phyloP scores from a whole-genome alignment of 92 coral and sea anemone genomes.

The Palythoa heliodiscus region DNA sequence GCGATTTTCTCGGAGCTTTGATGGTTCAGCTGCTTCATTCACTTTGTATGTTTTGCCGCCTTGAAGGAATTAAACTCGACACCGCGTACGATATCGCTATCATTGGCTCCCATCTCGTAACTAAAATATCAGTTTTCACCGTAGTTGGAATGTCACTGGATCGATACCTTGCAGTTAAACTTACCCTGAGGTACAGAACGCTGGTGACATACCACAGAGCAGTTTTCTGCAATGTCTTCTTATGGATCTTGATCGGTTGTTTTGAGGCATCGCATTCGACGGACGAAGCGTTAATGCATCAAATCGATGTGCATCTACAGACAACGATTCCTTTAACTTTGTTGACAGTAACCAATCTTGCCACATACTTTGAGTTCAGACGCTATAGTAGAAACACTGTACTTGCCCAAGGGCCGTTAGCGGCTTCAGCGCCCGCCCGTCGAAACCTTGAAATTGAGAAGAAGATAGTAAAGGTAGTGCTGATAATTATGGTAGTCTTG shows the following conservation, averaged over 20 bases:
- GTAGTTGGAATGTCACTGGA: conserved; percentile 68
- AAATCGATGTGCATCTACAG: conserved; percentile 66
- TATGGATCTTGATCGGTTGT: conserved; percentile 52
- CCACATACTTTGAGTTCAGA: conserved; percentile 64
- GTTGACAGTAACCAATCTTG: conserved; percentile 41
- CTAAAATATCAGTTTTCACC: conserved; percentile 70
- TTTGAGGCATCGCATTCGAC: conserved; percentile 65
- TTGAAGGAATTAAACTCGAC: not conserved
- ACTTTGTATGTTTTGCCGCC: conserved; percentile 49
- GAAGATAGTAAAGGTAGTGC: conserved; percentile 56
- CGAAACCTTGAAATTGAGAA: conserved; percentile 58
- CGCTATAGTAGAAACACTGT: conserved; percentile 64
- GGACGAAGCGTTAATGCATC: conserved; percentile 42
- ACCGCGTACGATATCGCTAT: conserved; percentile 30
- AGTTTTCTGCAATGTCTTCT: conserved; percentile 24
- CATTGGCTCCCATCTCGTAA: conserved; percentile 58
- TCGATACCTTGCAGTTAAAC: conserved; percentile 62
- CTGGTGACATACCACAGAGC: conserved; percentile 57
- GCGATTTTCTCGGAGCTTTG: conserved; percentile 65
- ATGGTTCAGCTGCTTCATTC: conserved; percentile 60
- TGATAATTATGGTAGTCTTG: conserved; percentile 53
- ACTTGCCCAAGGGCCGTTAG: conserved; percentile 33
- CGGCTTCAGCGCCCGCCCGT: conserved; percentile 14
- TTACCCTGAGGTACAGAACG: conserved; percentile 55
- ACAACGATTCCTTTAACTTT: conserved; percentile 61